phyloP scores from a whole-genome alignment of 2,888 invertebrate species.

The Polyommatus icarus region DNA sequence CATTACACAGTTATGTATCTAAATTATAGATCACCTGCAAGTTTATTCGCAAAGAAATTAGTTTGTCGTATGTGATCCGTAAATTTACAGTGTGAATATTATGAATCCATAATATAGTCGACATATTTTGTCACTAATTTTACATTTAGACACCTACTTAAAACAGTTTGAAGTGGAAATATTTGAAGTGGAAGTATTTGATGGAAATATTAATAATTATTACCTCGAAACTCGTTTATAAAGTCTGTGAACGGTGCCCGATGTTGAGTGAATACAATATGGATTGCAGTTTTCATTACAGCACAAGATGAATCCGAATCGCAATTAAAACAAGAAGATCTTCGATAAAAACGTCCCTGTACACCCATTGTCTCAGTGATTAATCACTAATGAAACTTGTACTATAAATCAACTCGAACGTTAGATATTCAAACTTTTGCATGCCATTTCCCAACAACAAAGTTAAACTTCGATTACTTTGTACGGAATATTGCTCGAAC shows the following conservation, averaged over 20 bases:
- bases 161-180: too few species aligned
- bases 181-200: background rate
- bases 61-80: too few species aligned
- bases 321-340: slow-evolving; percentile 30
- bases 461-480: slow-evolving; percentile 39
- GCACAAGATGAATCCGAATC: slow-evolving; percentile 12
- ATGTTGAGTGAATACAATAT: slow-evolving; percentile 26
- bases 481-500: slow-evolving; percentile 36
- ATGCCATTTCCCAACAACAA: slow-evolving; percentile 39
- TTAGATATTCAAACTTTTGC: slow-evolving; percentile 41
- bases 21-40: too few species aligned
- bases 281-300: slow-evolving; percentile 32
- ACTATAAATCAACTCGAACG: slow-evolving; percentile 42
- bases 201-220: background rate
- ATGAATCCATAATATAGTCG: too few species aligned
- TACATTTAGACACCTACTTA: too few species aligned
- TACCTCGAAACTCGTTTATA: slow-evolving; percentile 11
- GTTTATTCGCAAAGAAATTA: too few species aligned
- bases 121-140: background rate
- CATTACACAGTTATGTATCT: too few species aligned
- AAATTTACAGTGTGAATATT: too few species aligned
- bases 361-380: slow-evolving; percentile 35
- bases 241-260: background rate
- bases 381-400: slow-evolving; percentile 42
- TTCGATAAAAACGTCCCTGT: slow-evolving; percentile 30